Evolutionary conservation across 1,140 invertebrate species (phyloP).

Genomic region (Formica exsecta): DNA sequence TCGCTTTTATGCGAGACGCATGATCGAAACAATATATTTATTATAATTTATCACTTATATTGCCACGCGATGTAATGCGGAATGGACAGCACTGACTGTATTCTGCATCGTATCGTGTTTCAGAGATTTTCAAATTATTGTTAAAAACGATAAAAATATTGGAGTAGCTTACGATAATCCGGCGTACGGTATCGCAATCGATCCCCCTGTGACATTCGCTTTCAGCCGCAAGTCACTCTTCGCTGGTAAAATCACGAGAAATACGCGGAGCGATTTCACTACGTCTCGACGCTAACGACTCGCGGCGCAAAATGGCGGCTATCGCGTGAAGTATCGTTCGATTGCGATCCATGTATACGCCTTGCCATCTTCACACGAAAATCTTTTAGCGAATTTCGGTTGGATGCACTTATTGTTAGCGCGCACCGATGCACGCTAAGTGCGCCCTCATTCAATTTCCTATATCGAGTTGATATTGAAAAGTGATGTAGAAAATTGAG

Average conservation of each 20-base stretch:
- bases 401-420: too few relatives aligned
- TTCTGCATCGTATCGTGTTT: not conserved
- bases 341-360: not conserved
- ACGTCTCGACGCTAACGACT: not conserved
- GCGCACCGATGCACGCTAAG: too few relatives aligned
- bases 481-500: too few relatives aligned
- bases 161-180: not conserved
- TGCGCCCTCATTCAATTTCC: too few relatives aligned
- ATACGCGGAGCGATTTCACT: not conserved
- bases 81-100: not conserved
- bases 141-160: not conserved
- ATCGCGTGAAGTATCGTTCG: not conserved
- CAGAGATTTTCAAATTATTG: not conserved
- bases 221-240: not conserved
- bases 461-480: too few relatives aligned
- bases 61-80: not conserved
- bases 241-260: not conserved
- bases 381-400: not conserved
- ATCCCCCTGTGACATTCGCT: not conserved
- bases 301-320: constrained; percentile 4
- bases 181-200: not conserved
- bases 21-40: not conserved
- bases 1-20: not conserved
- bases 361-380: not conserved
- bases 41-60: not conserved